Conservation (phyloP, 2,888 invertebrate species). For the Drosophila flavopinicola region DNA sequence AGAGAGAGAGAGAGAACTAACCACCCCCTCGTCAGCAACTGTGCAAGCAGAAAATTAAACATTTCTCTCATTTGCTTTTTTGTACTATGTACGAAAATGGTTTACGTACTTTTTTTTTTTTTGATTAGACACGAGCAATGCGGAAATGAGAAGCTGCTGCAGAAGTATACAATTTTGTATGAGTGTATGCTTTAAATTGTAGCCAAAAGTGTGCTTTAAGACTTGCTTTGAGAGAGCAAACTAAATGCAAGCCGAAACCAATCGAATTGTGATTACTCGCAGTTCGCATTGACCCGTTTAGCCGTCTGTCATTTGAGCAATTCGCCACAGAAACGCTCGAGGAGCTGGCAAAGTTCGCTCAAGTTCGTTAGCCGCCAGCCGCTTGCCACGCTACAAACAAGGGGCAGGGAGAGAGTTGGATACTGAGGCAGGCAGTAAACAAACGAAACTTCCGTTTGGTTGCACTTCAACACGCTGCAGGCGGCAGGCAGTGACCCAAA, state of each 20-base stretch:
- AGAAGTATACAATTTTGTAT: no score
- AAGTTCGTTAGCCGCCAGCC: constrained; percentile 38
- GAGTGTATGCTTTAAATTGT: no score
- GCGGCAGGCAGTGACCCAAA: constrained; percentile 59
- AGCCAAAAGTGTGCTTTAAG: no score
- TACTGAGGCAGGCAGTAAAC: constrained; percentile 48
- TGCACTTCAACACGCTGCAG: constrained; percentile 65
- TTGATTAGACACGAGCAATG: constrained; percentile 14
- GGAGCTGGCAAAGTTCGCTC: not conserved
- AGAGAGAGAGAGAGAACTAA: no score
- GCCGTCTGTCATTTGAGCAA: constrained; percentile 13
- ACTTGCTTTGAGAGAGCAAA: no score
- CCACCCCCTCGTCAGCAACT: constrained; percentile 34
- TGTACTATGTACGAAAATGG: not conserved
- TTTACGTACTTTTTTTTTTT: not conserved
- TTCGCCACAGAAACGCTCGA: constrained; percentile 16
- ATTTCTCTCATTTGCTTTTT: constrained; percentile 28
- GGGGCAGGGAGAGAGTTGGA: no score
- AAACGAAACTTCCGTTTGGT: constrained; percentile 68
- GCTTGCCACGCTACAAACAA: constrained; percentile 10
- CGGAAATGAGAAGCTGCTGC: constrained; percentile 26
- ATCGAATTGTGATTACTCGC: no score
- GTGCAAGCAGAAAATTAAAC: constrained; percentile 49
- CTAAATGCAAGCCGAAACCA: constrained; percentile 6
- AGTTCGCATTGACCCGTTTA: constrained; percentile 40